Percentiles rank a stretch among this genome's conserved stretches.
These are phyloP conservation scores for Apamea epomidion DNA, from an alignment of 2,888 invertebrate genomes.

Conservation along the genomic window DNA sequence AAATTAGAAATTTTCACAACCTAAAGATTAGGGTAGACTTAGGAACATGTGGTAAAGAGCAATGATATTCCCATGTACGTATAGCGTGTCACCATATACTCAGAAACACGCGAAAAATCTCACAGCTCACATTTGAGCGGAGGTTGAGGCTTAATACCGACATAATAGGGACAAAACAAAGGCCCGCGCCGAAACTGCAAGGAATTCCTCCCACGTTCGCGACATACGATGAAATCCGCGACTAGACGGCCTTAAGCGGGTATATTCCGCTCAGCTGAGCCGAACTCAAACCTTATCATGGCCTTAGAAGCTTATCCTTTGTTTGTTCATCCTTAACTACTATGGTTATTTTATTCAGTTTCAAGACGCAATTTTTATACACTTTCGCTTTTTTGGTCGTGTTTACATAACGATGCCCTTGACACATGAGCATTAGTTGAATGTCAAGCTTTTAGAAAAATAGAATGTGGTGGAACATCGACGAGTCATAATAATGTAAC, in stretches of 20 bases:
- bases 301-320: slow-evolving; percentile 74
- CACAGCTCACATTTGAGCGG: slow-evolving; percentile 36
- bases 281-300: slow-evolving; percentile 79
- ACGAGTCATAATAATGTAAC: too few species aligned
- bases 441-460: not conserved
- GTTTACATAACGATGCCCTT: not conserved
- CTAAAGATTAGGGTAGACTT: not conserved
- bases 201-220: slow-evolving; percentile 78
- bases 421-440: not conserved
- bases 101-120: slow-evolving; percentile 35
- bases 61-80: not conserved
- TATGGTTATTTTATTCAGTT: slow-evolving; percentile 51
- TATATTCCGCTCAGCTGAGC: slow-evolving; percentile 72
- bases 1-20: not conserved
- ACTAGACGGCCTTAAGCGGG: slow-evolving; percentile 74
- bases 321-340: slow-evolving; percentile 72
- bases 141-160: slow-evolving; percentile 49
- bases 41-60: not conserved
- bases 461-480: not conserved
- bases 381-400: slow-evolving; percentile 5
- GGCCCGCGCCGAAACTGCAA: slow-evolving; percentile 58
- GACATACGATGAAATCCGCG: slow-evolving; percentile 73
- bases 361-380: not conserved
- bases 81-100: slow-evolving; percentile 15
- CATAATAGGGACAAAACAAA: slow-evolving; percentile 67